Evolutionary conservation across 2,888 invertebrate genomes (phyloP).

Genomic region (Coelopa pilipes): DNA sequence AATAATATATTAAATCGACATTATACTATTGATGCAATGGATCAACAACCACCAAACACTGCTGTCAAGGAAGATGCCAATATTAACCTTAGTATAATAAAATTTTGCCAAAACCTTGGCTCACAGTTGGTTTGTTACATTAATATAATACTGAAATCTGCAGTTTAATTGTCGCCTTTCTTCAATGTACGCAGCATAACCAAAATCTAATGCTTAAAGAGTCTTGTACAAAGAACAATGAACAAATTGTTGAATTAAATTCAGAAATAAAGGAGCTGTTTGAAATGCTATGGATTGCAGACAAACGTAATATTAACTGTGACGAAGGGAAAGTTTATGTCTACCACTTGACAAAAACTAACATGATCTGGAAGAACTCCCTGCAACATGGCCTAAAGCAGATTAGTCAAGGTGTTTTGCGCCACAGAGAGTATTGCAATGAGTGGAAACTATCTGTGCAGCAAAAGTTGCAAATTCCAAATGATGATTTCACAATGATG

Average conservation of each 20-base stretch:
- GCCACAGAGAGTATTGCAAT: neutral
- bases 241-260: neutral
- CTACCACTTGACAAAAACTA: neutral
- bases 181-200: neutral
- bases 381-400: neutral
- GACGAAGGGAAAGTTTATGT: neutral
- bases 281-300: neutral
- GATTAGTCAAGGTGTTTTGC: neutral
- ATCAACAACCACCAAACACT: neutral
- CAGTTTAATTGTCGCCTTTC: too few species aligned
- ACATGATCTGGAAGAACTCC: neutral
- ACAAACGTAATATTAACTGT: neutral
- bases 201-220: neutral
- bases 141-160: neutral
- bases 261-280: neutral
- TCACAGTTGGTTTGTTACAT: neutral
- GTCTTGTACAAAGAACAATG: neutral
- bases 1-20: neutral
- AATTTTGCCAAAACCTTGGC: neutral
- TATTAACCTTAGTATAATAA: neutral
- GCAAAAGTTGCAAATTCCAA: neutral
- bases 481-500: slow-evolving; percentile 19
- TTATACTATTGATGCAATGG: neutral
- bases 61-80: neutral
- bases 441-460: neutral